Evolutionary conservation across 2,797 vertebrate species (phyloP).

Genomic region (Craterocephalus amniculus): DNA sequence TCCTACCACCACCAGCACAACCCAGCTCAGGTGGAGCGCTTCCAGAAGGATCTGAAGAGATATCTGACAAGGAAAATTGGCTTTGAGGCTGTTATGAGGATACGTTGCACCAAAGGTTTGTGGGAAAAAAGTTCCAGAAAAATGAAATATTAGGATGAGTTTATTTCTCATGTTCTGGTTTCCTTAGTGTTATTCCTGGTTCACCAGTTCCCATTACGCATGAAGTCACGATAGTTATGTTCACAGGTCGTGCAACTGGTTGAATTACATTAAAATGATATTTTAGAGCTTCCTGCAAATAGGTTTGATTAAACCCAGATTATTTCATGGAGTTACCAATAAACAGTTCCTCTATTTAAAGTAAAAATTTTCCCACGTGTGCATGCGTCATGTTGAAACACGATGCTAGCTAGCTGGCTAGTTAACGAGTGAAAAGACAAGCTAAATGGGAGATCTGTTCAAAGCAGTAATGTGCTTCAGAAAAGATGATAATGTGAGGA

Average conservation of each 20-base stretch:
- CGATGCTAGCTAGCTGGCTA: no score
- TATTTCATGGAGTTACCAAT: not conserved
- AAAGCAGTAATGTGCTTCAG: no score
- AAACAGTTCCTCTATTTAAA: not conserved
- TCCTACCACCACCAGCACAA: slow-evolving; percentile 95
- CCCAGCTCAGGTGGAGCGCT: slow-evolving; percentile 90
- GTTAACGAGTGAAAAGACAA: no score
- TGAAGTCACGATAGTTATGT: no score
- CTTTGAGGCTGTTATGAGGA: slow-evolving; percentile 98
- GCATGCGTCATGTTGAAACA: no score
- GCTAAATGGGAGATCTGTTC: no score
- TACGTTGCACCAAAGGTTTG: slow-evolving; percentile 96
- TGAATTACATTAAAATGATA: not conserved
- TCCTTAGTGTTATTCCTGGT: not conserved
- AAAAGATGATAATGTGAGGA: no score
- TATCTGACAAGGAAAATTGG: slow-evolving; percentile 96
- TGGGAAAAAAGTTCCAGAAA: not conserved
- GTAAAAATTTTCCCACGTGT: no score
- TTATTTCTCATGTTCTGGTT: not conserved
- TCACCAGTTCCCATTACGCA: not conserved
- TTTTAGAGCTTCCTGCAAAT: not conserved
- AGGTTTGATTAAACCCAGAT: not conserved
- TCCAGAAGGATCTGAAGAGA: slow-evolving; percentile 93
- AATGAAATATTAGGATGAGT: not conserved
- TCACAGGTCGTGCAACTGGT: not conserved